phyloP scores from a whole-genome alignment of 2,888 invertebrate genomes.

The Gandaritis pyraliata region DNA sequence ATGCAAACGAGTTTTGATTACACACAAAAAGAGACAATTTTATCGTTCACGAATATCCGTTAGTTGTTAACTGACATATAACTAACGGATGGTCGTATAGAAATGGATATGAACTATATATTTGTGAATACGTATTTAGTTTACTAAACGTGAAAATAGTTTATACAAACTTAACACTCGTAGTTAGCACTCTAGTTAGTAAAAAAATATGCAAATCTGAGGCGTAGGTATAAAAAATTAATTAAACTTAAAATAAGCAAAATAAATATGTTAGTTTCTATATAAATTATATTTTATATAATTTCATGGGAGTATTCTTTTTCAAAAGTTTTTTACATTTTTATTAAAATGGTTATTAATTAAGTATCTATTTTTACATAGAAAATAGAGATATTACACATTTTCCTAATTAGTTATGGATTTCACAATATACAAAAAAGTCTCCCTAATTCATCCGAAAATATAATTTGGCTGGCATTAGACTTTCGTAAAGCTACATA shows the following conservation, averaged over 20 bases:
- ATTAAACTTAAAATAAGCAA: constrained; percentile 64
- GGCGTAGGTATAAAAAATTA: constrained; percentile 21
- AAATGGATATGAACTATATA: no score
- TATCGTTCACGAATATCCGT: no score
- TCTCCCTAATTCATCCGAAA: constrained; percentile 1
- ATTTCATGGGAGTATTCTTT: constrained; percentile 33
- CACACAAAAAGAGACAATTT: no score
- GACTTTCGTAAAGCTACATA: not conserved
- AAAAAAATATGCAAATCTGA: constrained; percentile 42
- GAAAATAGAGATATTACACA: constrained; percentile 4
- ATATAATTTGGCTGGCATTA: constrained; percentile 7
- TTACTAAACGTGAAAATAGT: not conserved
- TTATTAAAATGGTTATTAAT: not conserved
- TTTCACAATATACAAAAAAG: constrained; percentile 27
- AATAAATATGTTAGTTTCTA: constrained; percentile 78
- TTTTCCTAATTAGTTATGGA: constrained; percentile 5
- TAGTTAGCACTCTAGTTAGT: constrained; percentile 39
- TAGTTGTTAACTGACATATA: no score
- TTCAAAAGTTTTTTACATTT: constrained; percentile 13
- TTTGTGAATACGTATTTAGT: not conserved
- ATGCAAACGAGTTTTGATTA: not conserved
- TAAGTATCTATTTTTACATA: constrained; percentile 12
- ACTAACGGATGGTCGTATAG: no score
- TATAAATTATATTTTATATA: constrained; percentile 48
- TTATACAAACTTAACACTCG: constrained; percentile 4